Conservation (phyloP, 2,888 invertebrate species). For the Melanotus villosus region DNA sequence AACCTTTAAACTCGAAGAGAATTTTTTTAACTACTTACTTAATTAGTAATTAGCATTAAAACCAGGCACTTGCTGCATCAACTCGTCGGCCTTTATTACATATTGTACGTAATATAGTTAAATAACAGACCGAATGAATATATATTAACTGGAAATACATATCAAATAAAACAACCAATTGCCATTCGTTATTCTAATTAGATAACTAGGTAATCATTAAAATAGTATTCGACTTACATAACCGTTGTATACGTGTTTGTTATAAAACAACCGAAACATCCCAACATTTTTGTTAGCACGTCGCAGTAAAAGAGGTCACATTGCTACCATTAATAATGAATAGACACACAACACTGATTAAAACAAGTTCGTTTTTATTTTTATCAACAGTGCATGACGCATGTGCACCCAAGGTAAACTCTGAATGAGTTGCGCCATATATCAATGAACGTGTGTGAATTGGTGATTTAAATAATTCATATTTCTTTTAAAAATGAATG, state of each 20-base stretch:
- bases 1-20: too few species aligned
- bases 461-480: conserved; percentile 48
- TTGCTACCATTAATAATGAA: background rate
- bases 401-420: conserved; percentile 54
- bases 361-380: conserved; percentile 23
- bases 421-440: conserved; percentile 55
- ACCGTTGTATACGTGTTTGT: background rate
- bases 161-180: too few species aligned
- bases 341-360: conserved; percentile 9
- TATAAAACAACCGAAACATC: background rate
- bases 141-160: too few species aligned
- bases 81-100: too few species aligned
- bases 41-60: too few species aligned
- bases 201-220: conserved; percentile 1
- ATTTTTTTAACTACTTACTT: too few species aligned
- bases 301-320: conserved; percentile 8
- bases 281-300: background rate
- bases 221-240: conserved; percentile 7
- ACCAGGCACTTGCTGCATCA: too few species aligned
- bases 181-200: too few species aligned
- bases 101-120: too few species aligned
- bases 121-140: too few species aligned
- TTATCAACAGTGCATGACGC: conserved; percentile 35
- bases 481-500: conserved; percentile 40
- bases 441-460: conserved; percentile 54